Base-by-base conservation (phyloP, 2,888 invertebrate species). In the Xestia xanthographa region DNA sequence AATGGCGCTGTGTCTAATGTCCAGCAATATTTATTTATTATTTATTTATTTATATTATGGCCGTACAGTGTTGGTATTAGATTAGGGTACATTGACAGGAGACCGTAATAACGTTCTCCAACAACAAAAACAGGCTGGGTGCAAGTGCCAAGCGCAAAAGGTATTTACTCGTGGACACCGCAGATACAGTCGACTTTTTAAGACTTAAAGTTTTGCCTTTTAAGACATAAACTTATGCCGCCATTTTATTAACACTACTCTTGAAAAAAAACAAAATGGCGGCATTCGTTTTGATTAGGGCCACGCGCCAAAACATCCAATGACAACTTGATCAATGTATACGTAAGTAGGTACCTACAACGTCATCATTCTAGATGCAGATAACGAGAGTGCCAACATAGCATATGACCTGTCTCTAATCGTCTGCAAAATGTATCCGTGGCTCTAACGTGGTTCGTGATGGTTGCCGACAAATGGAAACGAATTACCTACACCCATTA, bases 401-500 rank as follows among this genome's bases (percentile, higher is more conserved):
- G n/a, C 26, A n/a, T 45, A 26, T 45, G 26, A 76, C 22, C 14
- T 50, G 17, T 38, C 38, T 43, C 58, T 17, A 62, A 71, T 63
- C 45, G 29, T 48, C 29, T 48, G 45, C 53, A 41, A 70, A 79
- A 53, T 63, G 17, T 72, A 72, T 71, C 29, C 29, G 22, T 14
- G 29, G 62, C 12, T 76, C 26, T 53, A 76, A 34, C 50, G 34
- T 43, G 2, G 6, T 6, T 66, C 38, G 63, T 71, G 71, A 45
- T 29, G 63, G 53, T n/a, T 34, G 50, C 34, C 38, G 71, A 65
- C 63, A 41, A 79, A 79, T 65, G 48, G 29, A 72, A 79, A 79
- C 22, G 22, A 79, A 79, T 79, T 48, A n/a, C n/a, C n/a, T n/a
- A 65, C 65, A 58, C 22, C 65, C 29, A 71, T 71, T 71, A 71